Evolutionary conservation across 2,888 invertebrate species (phyloP).

Genomic region (Tethea ocularis): DNA sequence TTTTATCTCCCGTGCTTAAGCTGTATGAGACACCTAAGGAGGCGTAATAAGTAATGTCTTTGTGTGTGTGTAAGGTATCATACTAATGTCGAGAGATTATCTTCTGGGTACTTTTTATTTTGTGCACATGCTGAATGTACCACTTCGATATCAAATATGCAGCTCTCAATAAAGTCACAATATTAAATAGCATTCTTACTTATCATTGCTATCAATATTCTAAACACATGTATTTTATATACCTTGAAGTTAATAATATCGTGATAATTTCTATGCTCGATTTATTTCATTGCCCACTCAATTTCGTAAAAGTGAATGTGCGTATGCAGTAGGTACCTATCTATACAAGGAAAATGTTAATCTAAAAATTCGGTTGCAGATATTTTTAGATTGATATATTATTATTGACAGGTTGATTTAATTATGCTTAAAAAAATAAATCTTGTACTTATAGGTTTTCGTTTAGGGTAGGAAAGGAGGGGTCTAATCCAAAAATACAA

Average conservation of each 20-base stretch:
- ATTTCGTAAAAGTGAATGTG: neutral
- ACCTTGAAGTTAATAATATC: neutral
- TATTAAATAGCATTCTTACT: neutral
- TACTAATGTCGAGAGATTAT: neutral
- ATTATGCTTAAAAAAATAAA: no score
- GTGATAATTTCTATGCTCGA: neutral
- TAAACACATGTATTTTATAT: constrained; percentile 1
- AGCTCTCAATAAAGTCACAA: neutral
- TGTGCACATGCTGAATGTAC: neutral
- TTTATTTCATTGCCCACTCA: neutral
- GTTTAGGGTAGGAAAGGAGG: no score
- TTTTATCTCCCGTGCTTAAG: neutral
- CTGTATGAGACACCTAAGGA: neutral
- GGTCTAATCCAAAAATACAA: no score
- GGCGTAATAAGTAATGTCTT: neutral
- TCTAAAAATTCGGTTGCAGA: neutral
- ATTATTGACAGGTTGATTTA: no score
- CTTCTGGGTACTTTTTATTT: neutral
- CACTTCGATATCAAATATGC: neutral
- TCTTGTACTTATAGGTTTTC: no score
- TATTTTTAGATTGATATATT: neutral
- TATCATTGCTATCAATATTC: neutral
- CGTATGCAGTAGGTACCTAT: neutral
- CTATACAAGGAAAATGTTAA: neutral
- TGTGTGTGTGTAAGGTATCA: neutral